Evolutionary conservation across 2,888 invertebrate genomes (phyloP), one percentile per base, ranked within the genome.

Genomic region (Sinodicranocentrus sp.): DNA sequence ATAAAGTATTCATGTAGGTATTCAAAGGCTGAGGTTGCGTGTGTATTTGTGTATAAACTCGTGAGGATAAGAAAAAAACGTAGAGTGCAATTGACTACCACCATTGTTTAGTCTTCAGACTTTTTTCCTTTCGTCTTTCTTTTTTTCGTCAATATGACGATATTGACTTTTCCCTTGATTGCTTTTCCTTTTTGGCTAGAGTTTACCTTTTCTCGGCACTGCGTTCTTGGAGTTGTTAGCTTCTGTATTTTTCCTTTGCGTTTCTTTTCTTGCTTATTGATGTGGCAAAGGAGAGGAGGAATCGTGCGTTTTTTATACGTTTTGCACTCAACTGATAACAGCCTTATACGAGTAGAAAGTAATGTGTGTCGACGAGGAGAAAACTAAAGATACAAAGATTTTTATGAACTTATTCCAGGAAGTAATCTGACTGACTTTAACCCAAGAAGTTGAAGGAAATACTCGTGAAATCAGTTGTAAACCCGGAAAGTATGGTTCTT

Each of bases 161-260:
- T 71, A 71, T 71, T 71, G 71, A 59, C 71, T 57, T 71, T 71
- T 63, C n/a, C 28, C 57, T 57, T 71, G 71, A 71, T 71, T 71
- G 71, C 57, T 71, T 71, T 57, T 28, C 25, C 6, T 15, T n/a
- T n/a, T n/a, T 26, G 26, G 15, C 15, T 67, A n/a, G n/a, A n/a
- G n/a, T n/a, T n/a, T n/a, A n/a, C n/a, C n/a, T n/a, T n/a, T n/a
- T n/a, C n/a, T n/a, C 5, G 15, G 13, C 0, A 23, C 6, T 33
- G 23, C 57, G 19, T 33, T 28, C 15, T 28, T 17, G 33, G 39
- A 19, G 10, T 8, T 68, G 43, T 44, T 48, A 43, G 15, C 59
- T 28, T 63, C 17, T 71, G 13, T 48, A 10, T 48, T 48, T 48
- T 33, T 6, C 33, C 33, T 33, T 33, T 48, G 15, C 48, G 48